Base-by-base conservation (phyloP, 2,113 vertebrate species). In the Syngnathoides biaculeatus region DNA sequence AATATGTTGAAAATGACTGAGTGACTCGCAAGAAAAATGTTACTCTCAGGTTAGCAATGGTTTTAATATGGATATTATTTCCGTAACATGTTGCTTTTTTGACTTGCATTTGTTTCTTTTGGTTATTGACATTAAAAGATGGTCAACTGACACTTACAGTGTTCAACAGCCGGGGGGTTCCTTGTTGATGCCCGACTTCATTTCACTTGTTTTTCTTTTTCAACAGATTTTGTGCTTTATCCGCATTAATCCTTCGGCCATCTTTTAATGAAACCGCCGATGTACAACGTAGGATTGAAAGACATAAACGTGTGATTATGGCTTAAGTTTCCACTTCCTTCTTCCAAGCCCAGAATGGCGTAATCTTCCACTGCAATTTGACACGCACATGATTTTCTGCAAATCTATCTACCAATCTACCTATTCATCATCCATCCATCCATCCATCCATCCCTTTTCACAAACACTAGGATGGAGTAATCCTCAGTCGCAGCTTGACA, bases 231-330 rank as follows among this genome's bases (percentile, higher is more conserved):
- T 30, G 53, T 74, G 81, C 38, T 80, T 85, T 79, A 84, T 67
- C 77, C n/a, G 65, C 80, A 67, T 84, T 91, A 92, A 92, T 92
- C 91, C 90, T 74, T 47, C 68, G 68, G 78, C 80, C 35, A 45
- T 83, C 84, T 78, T 82, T 79, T 84, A 87, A 89, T 85, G 81
- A 89, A 86, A 87, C 84, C 68, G 50, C 62, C 53, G 81, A 82
- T 77, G 82, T 80, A 80, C 50, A 72, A 85, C 82, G 82, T 74
- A 77, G 89, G 88, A 88, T 85, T 86, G 83, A 70, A 72, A 89
- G 88, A 92, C 91, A 88, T 89, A 91, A 89, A 86, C 81, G 86
- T 84, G 84, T 91, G 90, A 90, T 91, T 90, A 91, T 14, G 22
- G 60, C 40, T 62, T 62, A 91, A 85, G 83, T 86, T 75, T 68